Base-by-base conservation (phyloP, 1,140 invertebrate genomes). In the Sycobia sp. region DNA sequence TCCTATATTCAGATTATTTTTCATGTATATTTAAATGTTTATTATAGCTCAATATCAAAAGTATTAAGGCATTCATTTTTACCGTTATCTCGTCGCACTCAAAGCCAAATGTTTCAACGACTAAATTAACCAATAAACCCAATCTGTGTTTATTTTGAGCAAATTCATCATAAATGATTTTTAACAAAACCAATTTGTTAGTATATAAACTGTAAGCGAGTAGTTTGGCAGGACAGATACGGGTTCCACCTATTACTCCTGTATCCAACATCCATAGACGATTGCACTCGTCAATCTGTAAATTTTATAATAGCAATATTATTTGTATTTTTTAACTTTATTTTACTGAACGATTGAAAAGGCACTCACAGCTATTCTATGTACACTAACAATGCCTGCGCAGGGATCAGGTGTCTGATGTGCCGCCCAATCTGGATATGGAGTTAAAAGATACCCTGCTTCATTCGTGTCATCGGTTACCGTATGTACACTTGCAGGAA, bases 241-340 rank as follows among this genome's bases (percentile, higher is more conserved):
- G 70, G 0, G 59, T 58, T 1, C 76, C 72, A 1, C 74, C 80
- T 13, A 82, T 80, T 59, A 77, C 79, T 20, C 82, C 83, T 0
- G 78, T 50, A 50, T 84, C 83, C 70, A 84, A 74, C 13, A 84
- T 78, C 82, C 81, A 84, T 16, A 84, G 54, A 7, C 80, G 74
- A 47, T 81, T 74, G 63, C 80, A 83, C 55, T 73, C 71, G 55
- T 83, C 83, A 7, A 82, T 81, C 68, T 69, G 36, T 13, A 11
- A 7, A 51, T 47, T 46, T 0, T 44, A 9, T 22, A 41, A 18
- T 20, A 39, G 11, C 36, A 23, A 34, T 27, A 34, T 25, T 50
- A 46, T 20, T 29, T 29, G 16, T n/a, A 14, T 10, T 22, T 29
- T 53, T 2, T 41, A 11, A 14, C 9, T 16, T 46, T 20, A 43